phyloP scores from a whole-genome alignment of 2,888 invertebrate species.

The Euzophera pinguis region DNA sequence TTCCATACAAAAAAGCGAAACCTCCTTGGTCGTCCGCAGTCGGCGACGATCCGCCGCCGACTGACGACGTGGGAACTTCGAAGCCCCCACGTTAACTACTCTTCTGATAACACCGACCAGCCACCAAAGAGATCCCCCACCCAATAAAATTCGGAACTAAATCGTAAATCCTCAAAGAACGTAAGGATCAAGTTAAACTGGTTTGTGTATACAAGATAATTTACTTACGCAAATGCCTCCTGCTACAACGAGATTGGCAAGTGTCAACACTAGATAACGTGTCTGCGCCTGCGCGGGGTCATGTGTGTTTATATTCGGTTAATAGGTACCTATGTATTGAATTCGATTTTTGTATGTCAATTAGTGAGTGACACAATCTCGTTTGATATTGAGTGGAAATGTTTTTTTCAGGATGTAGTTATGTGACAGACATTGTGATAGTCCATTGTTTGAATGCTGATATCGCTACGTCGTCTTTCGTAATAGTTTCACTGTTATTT shows the following conservation, averaged over 20 bases:
- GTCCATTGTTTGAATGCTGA: not conserved
- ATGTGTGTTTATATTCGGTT: slow-evolving; percentile 44
- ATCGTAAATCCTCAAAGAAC: not conserved
- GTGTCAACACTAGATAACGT: slow-evolving; percentile 63
- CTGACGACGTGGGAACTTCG: slow-evolving; percentile 39
- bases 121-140: slow-evolving; percentile 29
- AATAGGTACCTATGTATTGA: slow-evolving; percentile 20
- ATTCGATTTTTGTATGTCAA: slow-evolving; percentile 13
- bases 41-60: slow-evolving; percentile 71
- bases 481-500: not conserved
- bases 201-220: slow-evolving; percentile 39
- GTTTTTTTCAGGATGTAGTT: slow-evolving; percentile 6
- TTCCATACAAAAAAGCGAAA: slow-evolving; percentile 14
- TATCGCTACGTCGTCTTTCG: not conserved
- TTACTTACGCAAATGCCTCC: slow-evolving; percentile 73
- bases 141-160: slow-evolving; percentile 5
- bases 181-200: slow-evolving; percentile 32
- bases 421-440: not conserved
- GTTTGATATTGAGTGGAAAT: slow-evolving; percentile 7
- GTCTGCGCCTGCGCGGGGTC: slow-evolving; percentile 56
- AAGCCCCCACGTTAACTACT: slow-evolving; percentile 62
- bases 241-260: slow-evolving; percentile 53
- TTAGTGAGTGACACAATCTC: slow-evolving; percentile 10
- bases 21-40: slow-evolving; percentile 44
- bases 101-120: slow-evolving; percentile 49